Conservation (phyloP, 2,888 invertebrate species). For the Onthophagus sagittarius region DNA sequence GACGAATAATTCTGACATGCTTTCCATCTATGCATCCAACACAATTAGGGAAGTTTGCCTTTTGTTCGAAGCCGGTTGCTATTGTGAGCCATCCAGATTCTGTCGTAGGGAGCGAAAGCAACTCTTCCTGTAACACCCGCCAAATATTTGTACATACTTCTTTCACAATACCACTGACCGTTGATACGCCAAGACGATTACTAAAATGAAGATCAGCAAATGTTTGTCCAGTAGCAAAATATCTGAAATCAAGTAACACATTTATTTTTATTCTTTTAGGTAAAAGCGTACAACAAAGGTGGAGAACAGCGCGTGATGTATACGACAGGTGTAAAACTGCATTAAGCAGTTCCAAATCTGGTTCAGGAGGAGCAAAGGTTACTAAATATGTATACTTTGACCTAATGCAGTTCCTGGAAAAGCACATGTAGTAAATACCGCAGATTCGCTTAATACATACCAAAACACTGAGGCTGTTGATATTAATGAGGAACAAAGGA, state of each 20-base stretch:
- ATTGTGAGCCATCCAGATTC: not conserved
- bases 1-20: conserved; percentile 22
- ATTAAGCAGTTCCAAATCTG: not conserved
- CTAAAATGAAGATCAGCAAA: conserved; percentile 33
- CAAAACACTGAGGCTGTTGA: not conserved
- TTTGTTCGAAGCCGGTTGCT: not conserved
- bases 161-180: conserved; percentile 30
- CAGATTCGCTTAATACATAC: not conserved
- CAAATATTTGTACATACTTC: conserved; percentile 26
- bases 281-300: not conserved
- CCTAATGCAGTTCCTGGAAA: not conserved
- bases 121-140: not conserved
- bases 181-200: conserved; percentile 31
- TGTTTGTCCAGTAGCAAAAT: conserved; percentile 31
- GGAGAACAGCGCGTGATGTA: not conserved
- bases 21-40: not conserved
- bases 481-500: no score
- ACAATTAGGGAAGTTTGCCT: conserved; percentile 13
- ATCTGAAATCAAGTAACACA: conserved; percentile 20
- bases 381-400: not conserved
- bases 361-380: not conserved
- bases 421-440: not conserved
- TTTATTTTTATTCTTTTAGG: not conserved
- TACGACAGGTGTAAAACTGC: not conserved
- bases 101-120: not conserved